Conservation (phyloP, 2,888 invertebrate genomes). For the Ichneumoninae sp. region DNA sequence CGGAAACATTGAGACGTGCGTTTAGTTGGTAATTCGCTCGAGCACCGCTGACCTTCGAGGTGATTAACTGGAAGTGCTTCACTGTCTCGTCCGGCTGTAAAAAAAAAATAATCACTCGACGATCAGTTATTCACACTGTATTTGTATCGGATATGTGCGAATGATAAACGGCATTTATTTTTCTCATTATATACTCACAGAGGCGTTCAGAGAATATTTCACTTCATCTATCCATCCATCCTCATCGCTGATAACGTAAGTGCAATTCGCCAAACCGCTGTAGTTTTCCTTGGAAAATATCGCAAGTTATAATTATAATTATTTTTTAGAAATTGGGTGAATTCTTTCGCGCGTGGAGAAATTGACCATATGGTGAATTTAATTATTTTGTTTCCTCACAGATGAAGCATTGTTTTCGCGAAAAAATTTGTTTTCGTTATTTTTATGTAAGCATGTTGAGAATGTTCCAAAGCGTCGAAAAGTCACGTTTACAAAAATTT, state of each 20-base stretch:
- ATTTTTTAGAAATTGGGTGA: neutral
- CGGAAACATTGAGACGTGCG: conserved; percentile 67
- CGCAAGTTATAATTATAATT: conserved; percentile 59
- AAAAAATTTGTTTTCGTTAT: no score
- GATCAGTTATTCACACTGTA: conserved; percentile 5
- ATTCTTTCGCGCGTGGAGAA: neutral
- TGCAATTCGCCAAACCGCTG: conserved; percentile 69
- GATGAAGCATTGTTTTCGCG: no score
- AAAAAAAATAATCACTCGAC: neutral
- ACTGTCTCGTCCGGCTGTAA: conserved; percentile 60
- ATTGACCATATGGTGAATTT: neutral
- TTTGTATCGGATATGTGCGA: neutral
- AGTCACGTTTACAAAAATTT: no score
- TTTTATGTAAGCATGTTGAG: no score
- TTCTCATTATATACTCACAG: conserved; percentile 53
- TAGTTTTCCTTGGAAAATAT: conserved; percentile 72
- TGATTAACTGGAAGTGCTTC: conserved; percentile 60
- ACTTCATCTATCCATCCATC: conserved; percentile 72
- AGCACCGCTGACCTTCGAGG: conserved; percentile 23
- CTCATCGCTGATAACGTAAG: conserved; percentile 69
- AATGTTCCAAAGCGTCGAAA: no score
- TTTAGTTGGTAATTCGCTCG: conserved; percentile 53
- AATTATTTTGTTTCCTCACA: neutral
- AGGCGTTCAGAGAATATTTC: conserved; percentile 53
- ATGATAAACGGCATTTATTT: neutral